phyloP scores from a whole-genome alignment of 2,113 vertebrate species.

The Corynorhinus townsendii region DNA sequence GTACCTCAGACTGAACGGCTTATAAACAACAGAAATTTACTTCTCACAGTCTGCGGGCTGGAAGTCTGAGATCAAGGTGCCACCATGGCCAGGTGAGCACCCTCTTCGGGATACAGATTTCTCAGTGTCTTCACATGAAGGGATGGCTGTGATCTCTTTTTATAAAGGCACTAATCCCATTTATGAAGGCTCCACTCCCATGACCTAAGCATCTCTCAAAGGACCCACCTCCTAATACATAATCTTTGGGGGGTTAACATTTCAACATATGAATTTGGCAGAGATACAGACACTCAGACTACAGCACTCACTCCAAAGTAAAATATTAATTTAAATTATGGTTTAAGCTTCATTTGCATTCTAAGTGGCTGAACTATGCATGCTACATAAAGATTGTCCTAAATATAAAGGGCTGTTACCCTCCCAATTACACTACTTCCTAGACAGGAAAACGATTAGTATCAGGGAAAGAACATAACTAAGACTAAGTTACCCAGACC shows the following conservation, averaged over 20 bases:
- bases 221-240: background rate
- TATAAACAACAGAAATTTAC: background rate
- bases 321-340: conserved; percentile 33
- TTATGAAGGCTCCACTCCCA: background rate
- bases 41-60: background rate
- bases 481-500: background rate
- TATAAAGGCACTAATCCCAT: background rate
- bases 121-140: background rate
- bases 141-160: background rate
- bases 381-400: background rate
- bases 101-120: background rate
- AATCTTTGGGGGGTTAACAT: background rate
- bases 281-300: background rate
- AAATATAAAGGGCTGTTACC: conserved; percentile 16
- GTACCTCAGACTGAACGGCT: background rate
- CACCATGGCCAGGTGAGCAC: background rate
- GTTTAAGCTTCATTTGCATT: conserved; percentile 10
- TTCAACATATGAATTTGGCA: background rate
- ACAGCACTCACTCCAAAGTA: background rate
- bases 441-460: background rate
- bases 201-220: background rate
- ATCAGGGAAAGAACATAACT: background rate
- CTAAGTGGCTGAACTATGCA: background rate
- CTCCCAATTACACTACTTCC: background rate
- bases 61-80: background rate